These are phyloP conservation scores for Mobula birostris DNA, from an alignment of 2,113 vertebrate genomes.

Conservation along the genomic window DNA sequence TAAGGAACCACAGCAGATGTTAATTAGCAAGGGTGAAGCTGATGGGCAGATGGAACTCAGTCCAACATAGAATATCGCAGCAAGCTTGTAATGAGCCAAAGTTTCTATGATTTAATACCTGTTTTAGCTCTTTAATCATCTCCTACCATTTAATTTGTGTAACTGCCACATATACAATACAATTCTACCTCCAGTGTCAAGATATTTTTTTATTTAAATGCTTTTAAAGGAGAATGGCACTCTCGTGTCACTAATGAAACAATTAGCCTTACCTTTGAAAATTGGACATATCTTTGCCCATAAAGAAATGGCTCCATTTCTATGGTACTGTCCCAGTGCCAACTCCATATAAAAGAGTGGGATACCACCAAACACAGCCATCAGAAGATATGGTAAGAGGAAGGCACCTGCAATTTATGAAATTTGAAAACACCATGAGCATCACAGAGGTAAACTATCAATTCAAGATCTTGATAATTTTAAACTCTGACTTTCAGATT, in stretches of 20 bases:
- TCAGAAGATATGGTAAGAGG: slow-evolving; percentile 87
- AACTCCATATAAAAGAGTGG: slow-evolving; percentile 98
- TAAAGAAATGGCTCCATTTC: slow-evolving; percentile 93
- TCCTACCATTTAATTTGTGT: background rate
- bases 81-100: background rate
- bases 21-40: background rate
- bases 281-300: slow-evolving; percentile 97
- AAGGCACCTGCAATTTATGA: slow-evolving; percentile 73
- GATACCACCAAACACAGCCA: slow-evolving; percentile 94
- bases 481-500: background rate
- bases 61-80: background rate
- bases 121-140: background rate
- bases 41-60: background rate
- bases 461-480: background rate
- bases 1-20: background rate
- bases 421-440: background rate
- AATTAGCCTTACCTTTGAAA: slow-evolving; percentile 80
- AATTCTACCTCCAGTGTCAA: background rate
- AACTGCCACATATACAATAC: background rate
- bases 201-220: background rate
- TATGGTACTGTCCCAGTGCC: slow-evolving; percentile 89
- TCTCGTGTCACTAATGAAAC: background rate
- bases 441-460: background rate
- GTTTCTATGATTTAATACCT: background rate
- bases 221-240: background rate